A percentile compares a stretch with the other conserved stretches of the same genome.
Evolutionary conservation across 1,140 invertebrate genomes (phyloP).

Genomic region (Papilio helenus): DNA sequence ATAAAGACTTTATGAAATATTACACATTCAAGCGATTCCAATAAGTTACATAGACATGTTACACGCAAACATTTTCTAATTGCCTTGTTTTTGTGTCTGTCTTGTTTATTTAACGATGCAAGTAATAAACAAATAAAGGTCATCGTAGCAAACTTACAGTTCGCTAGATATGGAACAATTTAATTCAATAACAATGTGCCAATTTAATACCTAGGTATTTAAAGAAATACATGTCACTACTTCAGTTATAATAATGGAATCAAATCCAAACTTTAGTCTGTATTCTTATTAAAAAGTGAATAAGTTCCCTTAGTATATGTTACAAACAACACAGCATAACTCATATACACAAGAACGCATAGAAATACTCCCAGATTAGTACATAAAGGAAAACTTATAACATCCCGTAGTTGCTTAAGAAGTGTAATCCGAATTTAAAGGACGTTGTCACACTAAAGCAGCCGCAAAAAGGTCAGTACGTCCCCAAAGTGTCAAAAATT

Average conservation of each 20-base stretch:
- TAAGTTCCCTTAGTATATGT: too few relatives aligned
- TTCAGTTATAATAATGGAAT: too few relatives aligned
- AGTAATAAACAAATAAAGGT: background rate
- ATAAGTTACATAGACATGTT: background rate
- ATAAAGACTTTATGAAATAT: background rate
- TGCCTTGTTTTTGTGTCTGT: background rate
- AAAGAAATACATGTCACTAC: too few relatives aligned
- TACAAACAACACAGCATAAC: background rate
- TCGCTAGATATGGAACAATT: background rate
- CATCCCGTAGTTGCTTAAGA: background rate
- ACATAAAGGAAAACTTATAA: background rate
- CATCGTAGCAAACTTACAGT: background rate
- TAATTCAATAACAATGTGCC: background rate
- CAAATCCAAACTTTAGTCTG: background rate
- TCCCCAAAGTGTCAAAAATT: slow-evolving; percentile 79
- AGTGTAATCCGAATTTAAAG: slow-evolving; percentile 75
- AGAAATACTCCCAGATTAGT: slow-evolving; percentile 5
- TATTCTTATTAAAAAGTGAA: background rate
- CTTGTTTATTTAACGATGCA: background rate
- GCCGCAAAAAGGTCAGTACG: slow-evolving; percentile 69
- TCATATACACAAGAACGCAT: background rate
- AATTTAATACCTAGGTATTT: background rate
- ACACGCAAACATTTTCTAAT: background rate
- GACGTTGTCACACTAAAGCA: slow-evolving; percentile 69
- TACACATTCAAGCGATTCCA: background rate